Percentiles rank a stretch among this genome's conserved stretches.
Conservation (phyloP, 1,140 invertebrate species). For the Neuroterus valhalla region DNA sequence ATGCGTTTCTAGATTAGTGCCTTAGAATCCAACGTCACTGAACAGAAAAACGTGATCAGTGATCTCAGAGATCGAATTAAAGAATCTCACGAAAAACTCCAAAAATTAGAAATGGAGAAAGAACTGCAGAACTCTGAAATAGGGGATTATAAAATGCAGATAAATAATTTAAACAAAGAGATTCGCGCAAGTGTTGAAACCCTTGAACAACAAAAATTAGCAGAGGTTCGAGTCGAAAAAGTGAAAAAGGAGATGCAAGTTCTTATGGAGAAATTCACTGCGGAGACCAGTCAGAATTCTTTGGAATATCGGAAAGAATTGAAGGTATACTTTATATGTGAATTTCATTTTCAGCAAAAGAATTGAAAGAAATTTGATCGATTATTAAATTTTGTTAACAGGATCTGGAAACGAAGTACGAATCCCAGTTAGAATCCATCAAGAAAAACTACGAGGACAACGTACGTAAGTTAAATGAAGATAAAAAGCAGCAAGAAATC, state of each 20-base stretch:
- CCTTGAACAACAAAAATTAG: conserved; percentile 60
- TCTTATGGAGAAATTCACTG: conserved; percentile 62
- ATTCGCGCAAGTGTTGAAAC: conserved; percentile 53
- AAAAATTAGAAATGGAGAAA: conserved; percentile 61
- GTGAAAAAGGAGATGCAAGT: conserved; percentile 66
- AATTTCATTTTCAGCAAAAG: too few species aligned
- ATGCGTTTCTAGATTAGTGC: conserved; percentile 48
- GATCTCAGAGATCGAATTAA: conserved; percentile 55
- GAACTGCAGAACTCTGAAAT: conserved; percentile 60
- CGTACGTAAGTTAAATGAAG: conserved; percentile 56
- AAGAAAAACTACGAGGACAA: conserved; percentile 61
- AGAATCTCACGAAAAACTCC: conserved; percentile 52
- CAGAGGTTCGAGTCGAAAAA: conserved; percentile 62
- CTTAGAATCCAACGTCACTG: conserved; percentile 50
- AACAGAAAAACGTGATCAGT: conserved; percentile 51
- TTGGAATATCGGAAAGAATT: conserved; percentile 57
- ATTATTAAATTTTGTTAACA: conserved; percentile 38
- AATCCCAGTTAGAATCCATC: conserved; percentile 54
- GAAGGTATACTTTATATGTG: conserved; percentile 36
- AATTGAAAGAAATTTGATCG: too few species aligned
- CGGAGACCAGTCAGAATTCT: conserved; percentile 55
- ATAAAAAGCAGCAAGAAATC: conserved; percentile 63
- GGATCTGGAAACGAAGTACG: conserved; percentile 56
- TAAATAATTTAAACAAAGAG: conserved; percentile 63
- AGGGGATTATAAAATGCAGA: conserved; percentile 59